These are phyloP conservation scores for Philereme transversata DNA, from an alignment of 2,888 invertebrate species.

Conservation along the genomic window DNA sequence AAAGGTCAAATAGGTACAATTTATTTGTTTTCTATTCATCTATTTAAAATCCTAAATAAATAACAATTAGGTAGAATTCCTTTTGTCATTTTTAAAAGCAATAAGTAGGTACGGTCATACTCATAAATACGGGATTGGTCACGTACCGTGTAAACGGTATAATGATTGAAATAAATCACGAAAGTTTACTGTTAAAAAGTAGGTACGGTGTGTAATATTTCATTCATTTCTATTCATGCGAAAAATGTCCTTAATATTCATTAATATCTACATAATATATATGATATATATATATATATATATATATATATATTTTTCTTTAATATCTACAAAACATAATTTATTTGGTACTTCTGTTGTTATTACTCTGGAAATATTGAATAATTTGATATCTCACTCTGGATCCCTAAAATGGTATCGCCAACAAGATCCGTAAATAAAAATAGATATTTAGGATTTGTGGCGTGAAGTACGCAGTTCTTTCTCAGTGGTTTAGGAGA, in stretches of 20 bases:
- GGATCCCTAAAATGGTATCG: slow-evolving; percentile 40
- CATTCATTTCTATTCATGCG: not conserved
- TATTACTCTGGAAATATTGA: slow-evolving; percentile 15
- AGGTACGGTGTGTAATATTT: not conserved
- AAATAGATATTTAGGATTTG: slow-evolving; percentile 59
- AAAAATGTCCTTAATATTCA: not conserved
- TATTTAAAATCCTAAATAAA: too few species aligned
- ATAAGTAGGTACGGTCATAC: too few species aligned
- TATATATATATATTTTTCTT: slow-evolving; percentile 5
- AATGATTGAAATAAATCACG: too few species aligned
- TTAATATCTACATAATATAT: slow-evolving; percentile 9
- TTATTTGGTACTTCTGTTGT: slow-evolving; percentile 6
- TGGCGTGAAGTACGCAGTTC: slow-evolving; percentile 29
- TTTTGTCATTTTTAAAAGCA: too few species aligned
- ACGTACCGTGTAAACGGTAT: too few species aligned
- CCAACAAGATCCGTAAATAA: slow-evolving; percentile 42
- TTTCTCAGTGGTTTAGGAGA: slow-evolving; percentile 36
- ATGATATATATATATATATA: too few species aligned
- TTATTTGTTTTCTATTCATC: too few species aligned
- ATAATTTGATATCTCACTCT: slow-evolving; percentile 16
- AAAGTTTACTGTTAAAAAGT: too few species aligned
- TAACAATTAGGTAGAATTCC: too few species aligned
- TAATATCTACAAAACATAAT: slow-evolving; percentile 7
- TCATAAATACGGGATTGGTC: too few species aligned
- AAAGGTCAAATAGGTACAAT: too few species aligned